Base-by-base conservation (phyloP, 2,797 vertebrate genomes). In the Eulemur mongoz region DNA sequence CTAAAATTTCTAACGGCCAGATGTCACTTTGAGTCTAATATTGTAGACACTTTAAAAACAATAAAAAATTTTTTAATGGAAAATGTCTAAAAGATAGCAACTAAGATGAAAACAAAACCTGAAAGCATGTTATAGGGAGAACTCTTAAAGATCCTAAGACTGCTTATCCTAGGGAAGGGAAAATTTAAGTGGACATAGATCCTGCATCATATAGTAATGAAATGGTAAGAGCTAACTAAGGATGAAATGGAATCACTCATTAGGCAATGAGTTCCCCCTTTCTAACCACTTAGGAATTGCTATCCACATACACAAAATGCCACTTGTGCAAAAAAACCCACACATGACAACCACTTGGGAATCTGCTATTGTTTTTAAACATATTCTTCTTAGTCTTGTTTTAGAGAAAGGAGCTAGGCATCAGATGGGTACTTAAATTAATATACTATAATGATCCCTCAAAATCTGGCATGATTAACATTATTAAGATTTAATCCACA, bases 351-450 rank as follows among this genome's bases (percentile, higher is more conserved):
- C 3, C 23, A 92, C n/a, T 73, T 45, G 67, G 61, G 63, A 85
- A 89, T 84, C n/a, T 82, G 32, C 27, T 72, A 63, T 38, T 61
- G n/a, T 72, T 91, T 63, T 63, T 59, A n/a, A 80, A 96, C 45
- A n/a, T 38, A n/a, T 1, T 15, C 32, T 93, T 72, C 48, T 59
- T 91, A 65, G 72, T 45, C 52, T 72, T 81, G 61, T 82, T 30
- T 91, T 48, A 70, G 75, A 72, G 38, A 72, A 43, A 86, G 54
- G 43, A 84, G 23, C 25, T 52, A 78, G 48, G 38, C 8, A 35
- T 94, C 54, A 78, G n/a, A 76, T 45, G 40, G 43, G 7, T 48
- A 67, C 85, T 93, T 90, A 93, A 50, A 91, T 35, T 91, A 87
- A 83, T 91, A 48, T 48, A 80, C 89, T 81, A 32, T 76, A 59